Percentiles rank a stretch among this genome's conserved stretches.
Evolutionary conservation across 2,797 vertebrate genomes (phyloP).

Genomic region (Hapalemur alaotrensis): DNA sequence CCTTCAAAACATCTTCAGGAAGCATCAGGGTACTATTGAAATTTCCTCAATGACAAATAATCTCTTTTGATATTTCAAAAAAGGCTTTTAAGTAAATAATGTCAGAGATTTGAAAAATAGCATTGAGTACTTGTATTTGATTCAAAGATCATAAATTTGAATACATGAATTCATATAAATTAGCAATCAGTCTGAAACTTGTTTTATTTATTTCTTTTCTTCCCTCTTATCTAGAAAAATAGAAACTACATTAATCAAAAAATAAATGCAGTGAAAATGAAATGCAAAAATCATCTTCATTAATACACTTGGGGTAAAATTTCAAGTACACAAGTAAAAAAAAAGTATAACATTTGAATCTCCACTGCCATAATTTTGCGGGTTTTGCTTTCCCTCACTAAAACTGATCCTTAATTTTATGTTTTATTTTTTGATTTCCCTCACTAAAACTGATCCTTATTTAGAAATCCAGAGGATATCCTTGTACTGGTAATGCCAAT

Average conservation of each 20-base stretch:
- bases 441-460: neutral
- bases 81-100: constrained; percentile 72
- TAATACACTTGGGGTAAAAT: constrained; percentile 51
- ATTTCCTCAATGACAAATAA: constrained; percentile 72
- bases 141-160: constrained; percentile 78
- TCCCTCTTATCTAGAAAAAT: constrained; percentile 67
- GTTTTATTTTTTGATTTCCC: neutral
- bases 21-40: constrained; percentile 66
- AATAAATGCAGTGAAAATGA: constrained; percentile 72
- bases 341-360: neutral
- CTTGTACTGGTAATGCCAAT: neutral
- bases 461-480: neutral
- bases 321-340: constrained; percentile 2
- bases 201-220: constrained; percentile 66
- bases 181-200: constrained; percentile 74
- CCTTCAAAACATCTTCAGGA: constrained; percentile 63
- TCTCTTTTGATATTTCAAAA: constrained; percentile 64
- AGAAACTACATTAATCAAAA: constrained; percentile 68
- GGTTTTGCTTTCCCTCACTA: neutral
- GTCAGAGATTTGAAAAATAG: constrained; percentile 68
- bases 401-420: neutral
- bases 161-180: constrained; percentile 78
- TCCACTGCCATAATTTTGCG: neutral
- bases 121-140: constrained; percentile 70
- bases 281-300: constrained; percentile 70